These are phyloP conservation scores for Oscheius sp. DNA, from an alignment of 2,888 invertebrate genomes.

Conservation along the genomic window DNA sequence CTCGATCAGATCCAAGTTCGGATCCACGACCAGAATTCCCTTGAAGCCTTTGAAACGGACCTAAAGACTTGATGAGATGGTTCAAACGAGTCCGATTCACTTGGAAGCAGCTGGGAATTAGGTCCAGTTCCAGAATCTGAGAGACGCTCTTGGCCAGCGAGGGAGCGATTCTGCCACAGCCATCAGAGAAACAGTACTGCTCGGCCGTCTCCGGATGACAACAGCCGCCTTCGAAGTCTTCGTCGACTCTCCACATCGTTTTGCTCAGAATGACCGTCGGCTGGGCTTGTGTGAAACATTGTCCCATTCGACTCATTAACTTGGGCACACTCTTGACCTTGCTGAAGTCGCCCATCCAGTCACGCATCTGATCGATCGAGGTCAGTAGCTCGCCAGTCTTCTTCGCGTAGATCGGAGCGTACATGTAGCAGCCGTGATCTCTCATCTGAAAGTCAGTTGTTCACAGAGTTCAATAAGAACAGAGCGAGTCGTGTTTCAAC, in stretches of 20 bases:
- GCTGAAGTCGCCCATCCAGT: constrained; percentile 70
- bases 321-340: constrained; percentile 68
- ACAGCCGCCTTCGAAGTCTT: constrained; percentile 53
- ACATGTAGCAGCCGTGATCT: constrained; percentile 71
- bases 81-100: constrained; percentile 31
- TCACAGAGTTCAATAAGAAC: background rate
- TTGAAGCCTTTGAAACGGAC: constrained; percentile 72
- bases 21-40: constrained; percentile 69
- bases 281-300: constrained; percentile 73
- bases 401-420: constrained; percentile 44
- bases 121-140: constrained; percentile 42
- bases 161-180: constrained; percentile 49
- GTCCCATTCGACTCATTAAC: constrained; percentile 74
- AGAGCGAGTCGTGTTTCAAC: too few species aligned
- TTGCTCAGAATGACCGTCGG: constrained; percentile 45
- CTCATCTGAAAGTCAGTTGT: constrained; percentile 51
- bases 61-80: constrained; percentile 38
- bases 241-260: constrained; percentile 53
- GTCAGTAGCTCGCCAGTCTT: constrained; percentile 42
- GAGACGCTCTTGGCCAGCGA: constrained; percentile 44
- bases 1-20: constrained; percentile 46
- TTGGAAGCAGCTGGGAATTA: constrained; percentile 63
- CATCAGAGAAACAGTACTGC: constrained; percentile 69
- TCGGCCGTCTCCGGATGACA: constrained; percentile 38
- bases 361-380: constrained; percentile 49